Percentiles rank a stretch among this genome's conserved stretches.
Conservation (phyloP, 2,797 vertebrate species). For the Morelia viridis region DNA sequence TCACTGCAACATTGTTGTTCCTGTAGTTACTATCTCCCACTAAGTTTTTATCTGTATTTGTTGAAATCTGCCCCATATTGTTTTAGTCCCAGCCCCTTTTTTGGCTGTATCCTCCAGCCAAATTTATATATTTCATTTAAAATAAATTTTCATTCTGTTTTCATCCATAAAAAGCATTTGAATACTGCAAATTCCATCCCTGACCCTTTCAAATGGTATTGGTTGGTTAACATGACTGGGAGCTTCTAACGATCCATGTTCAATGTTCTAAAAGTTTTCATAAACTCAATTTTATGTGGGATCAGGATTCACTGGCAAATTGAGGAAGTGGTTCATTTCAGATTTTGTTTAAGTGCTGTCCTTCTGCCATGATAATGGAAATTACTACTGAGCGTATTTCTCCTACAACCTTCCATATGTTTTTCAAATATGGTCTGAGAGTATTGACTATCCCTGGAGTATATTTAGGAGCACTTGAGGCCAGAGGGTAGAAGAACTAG, state of each 20-base stretch:
- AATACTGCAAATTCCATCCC: neutral
- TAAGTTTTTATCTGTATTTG: neutral
- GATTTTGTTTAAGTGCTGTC: neutral
- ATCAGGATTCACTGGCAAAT: neutral
- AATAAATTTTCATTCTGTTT: too few relatives aligned
- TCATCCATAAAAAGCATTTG: neutral
- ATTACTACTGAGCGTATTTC: neutral
- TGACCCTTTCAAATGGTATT: neutral
- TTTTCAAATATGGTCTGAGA: neutral
- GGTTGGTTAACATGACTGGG: neutral
- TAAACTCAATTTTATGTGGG: neutral
- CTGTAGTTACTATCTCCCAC: neutral
- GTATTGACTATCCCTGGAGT: neutral
- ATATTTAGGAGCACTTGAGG: neutral
- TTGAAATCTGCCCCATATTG: neutral
- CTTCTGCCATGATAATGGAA: neutral
- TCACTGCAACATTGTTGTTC: neutral
- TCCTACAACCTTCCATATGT: neutral
- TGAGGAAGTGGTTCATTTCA: slow-evolving; percentile 3
- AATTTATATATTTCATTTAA: neutral
- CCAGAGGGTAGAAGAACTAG: neutral
- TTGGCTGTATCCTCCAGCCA: neutral
- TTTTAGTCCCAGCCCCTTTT: neutral
- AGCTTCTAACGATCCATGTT: neutral
- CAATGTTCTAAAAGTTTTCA: neutral